phyloP scores from a whole-genome alignment of 2,888 invertebrate genomes.

The Napeogenes inachia region DNA sequence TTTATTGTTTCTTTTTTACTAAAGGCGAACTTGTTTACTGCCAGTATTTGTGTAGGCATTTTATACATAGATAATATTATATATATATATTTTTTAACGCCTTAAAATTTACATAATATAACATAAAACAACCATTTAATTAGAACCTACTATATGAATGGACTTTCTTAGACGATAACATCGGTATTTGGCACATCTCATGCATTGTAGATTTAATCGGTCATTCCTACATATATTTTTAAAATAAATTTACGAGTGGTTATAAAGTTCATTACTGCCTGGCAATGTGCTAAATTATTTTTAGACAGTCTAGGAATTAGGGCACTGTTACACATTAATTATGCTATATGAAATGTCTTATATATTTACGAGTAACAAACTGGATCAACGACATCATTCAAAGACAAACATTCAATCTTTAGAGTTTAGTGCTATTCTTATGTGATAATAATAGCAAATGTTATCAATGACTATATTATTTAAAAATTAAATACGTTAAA shows the following conservation, averaged over 20 bases:
- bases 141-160: not conserved
- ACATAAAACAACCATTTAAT: conserved; percentile 6
- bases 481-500: no score
- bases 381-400: not conserved
- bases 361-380: not conserved
- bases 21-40: no score
- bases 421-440: no score
- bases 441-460: no score
- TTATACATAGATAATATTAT: no score
- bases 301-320: conserved; percentile 2
- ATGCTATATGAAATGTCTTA: not conserved
- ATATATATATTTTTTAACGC: no score
- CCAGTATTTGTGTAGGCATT: no score
- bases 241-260: conserved; percentile 4
- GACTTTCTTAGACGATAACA: conserved; percentile 6
- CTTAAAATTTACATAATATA: not conserved
- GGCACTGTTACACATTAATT: conserved; percentile 5
- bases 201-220: conserved; percentile 24
- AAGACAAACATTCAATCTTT: not conserved
- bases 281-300: conserved; percentile 3
- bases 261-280: conserved; percentile 7
- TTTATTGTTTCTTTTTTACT: no score
- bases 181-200: conserved; percentile 20
- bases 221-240: conserved; percentile 16
- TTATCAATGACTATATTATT: no score